Percentiles rank a stretch among this genome's conserved stretches.
These are phyloP conservation scores for Sarcoramphus papa DNA, from an alignment of 2,797 vertebrate genomes.

Conservation along the genomic window DNA sequence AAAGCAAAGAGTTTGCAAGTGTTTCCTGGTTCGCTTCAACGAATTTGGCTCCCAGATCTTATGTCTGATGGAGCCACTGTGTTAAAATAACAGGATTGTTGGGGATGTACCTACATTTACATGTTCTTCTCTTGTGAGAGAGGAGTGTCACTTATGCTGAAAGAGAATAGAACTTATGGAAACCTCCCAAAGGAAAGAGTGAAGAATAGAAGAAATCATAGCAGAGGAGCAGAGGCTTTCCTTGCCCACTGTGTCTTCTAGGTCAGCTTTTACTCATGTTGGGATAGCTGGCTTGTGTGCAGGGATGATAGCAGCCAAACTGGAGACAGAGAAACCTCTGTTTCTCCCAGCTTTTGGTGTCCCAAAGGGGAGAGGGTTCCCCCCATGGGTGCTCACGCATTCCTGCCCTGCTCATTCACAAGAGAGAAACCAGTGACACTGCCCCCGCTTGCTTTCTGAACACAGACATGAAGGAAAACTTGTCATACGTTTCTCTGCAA, in stretches of 20 bases:
- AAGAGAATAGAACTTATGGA: not conserved
- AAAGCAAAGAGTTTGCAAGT: not conserved
- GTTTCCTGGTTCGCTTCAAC: not conserved
- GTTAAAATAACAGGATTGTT: not conserved
- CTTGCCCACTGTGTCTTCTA: not conserved
- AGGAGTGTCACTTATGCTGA: not conserved
- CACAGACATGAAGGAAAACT: not conserved
- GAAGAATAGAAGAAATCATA: not conserved
- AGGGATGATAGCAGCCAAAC: not conserved
- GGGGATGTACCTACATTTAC: not conserved
- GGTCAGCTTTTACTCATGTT: not conserved
- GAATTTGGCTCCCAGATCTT: not conserved
- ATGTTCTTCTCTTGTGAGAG: not conserved
- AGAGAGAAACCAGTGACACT: not conserved
- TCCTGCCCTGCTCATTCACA: not conserved
- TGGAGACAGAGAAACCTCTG: not conserved
- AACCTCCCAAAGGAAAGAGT: not conserved
- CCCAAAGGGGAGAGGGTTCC: not conserved
- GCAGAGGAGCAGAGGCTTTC: not conserved
- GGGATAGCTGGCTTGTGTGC: not conserved
- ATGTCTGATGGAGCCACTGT: not conserved
- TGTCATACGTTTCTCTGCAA: not conserved
- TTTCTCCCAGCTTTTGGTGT: not conserved
- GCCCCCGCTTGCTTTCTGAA: not conserved
- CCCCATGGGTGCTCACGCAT: accelerated